Base-by-base conservation (phyloP, 64 coral and sea anemone species). In the Orbicella faveolata region DNA sequence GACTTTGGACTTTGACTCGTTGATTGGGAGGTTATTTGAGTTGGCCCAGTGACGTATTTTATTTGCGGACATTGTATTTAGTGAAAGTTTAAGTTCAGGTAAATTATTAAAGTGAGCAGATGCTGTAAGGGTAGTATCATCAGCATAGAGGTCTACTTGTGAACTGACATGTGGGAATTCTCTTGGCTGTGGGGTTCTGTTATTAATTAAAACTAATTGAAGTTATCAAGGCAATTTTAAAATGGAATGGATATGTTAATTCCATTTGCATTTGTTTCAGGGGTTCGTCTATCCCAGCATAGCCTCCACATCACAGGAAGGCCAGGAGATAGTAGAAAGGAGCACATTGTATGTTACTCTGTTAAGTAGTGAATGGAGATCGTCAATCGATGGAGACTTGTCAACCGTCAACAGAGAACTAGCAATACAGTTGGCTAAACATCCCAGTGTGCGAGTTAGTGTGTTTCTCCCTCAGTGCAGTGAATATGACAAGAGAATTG, bases 361-460 rank as follows among this genome's bases (percentile, higher is more conserved):
- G 51, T 26, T 79, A 23, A 79, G 77, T 59, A 79, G 77, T 34
- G 77, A 79, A 57, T 79, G 77, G 77, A 52, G 44, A 79, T 79
- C 77, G 12, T 55, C 77, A 79, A 79, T 23, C 1, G 21, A 79
- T 55, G 20, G 77, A 79, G 77, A 53, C 20, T n/a, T 79, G 51
- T 79, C 75, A 44, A 78, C 75, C 3, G 51, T 78, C 75, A 78
- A 51, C 37, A 78, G 75, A 51, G 37, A 78, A 20, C 75, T 78
- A 20, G 37, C 75, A 4, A 78, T 78, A 18, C 75, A 78, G 75
- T 52, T 78, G 41, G 75, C 75, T 23, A 78, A 78, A 51, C 37
- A 52, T 18, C 14, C 19, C 8, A 51, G n/a, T 78, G 75, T 78
- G 2, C 33, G 53, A 78, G 75, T 78, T 44, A 78, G 36, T 51